phyloP scores from a whole-genome alignment of 2,888 invertebrate genomes.

The Tillus elongatus region DNA sequence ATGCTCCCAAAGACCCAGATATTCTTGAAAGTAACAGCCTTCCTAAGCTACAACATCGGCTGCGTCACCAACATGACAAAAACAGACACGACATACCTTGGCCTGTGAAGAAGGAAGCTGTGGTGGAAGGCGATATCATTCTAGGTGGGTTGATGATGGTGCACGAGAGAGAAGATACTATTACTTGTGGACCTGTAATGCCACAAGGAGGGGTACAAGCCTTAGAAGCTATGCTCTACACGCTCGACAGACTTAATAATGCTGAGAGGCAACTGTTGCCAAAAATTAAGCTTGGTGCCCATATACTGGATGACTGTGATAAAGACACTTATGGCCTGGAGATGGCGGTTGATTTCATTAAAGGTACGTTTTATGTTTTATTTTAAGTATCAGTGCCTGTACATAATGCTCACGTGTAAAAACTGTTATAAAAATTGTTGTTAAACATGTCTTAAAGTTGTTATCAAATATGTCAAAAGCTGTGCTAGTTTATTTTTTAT shows the following conservation, averaged over 20 bases:
- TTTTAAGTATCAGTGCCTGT: no score
- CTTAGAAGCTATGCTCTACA: slow-evolving; percentile 85
- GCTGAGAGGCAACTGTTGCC: slow-evolving; percentile 54
- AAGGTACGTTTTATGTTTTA: slow-evolving; percentile 60
- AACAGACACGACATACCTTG: slow-evolving; percentile 42
- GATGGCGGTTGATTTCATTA: slow-evolving; percentile 93
- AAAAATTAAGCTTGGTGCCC: slow-evolving; percentile 74
- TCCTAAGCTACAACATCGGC: no score
- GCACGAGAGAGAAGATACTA: slow-evolving; percentile 79
- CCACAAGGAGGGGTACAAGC: slow-evolving; percentile 87
- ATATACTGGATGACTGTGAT: slow-evolving; percentile 90
- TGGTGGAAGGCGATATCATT: slow-evolving; percentile 79
- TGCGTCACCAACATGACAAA: slow-evolving; percentile 16
- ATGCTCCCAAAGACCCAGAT: no score
- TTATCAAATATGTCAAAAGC: no score
- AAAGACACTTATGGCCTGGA: slow-evolving; percentile 92
- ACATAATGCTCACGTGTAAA: no score
- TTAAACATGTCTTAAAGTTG: no score
- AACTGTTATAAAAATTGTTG: no score
- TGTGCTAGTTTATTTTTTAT: no score
- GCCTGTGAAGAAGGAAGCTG: slow-evolving; percentile 81
- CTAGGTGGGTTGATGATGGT: slow-evolving; percentile 93
- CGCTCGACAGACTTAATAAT: slow-evolving; percentile 71
- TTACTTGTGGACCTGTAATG: slow-evolving; percentile 89
- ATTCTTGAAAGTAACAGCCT: no score